A percentile compares a stretch with the other conserved stretches of the same genome.
Conservation (phyloP, 1,140 invertebrate genomes). For the Drosophila quadrilineata region DNA sequence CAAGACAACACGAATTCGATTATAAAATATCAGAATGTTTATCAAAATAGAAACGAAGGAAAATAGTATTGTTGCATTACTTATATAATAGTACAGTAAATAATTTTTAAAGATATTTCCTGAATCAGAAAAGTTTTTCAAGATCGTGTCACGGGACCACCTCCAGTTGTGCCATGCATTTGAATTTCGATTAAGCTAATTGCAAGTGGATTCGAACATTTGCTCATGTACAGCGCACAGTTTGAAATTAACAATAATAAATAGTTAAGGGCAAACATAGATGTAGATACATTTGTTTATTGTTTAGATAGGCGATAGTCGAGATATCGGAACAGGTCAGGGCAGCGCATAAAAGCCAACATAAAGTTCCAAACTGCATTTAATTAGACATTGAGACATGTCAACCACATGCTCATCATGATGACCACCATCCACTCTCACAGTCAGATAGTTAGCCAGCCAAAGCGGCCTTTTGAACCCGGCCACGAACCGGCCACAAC, state of each 20-base stretch:
- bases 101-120: too few species aligned
- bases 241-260: slow-evolving; percentile 36
- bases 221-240: slow-evolving; percentile 40
- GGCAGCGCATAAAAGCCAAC: slow-evolving; percentile 60
- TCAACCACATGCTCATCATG: slow-evolving; percentile 39
- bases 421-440: too few species aligned
- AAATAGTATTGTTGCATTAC: too few species aligned
- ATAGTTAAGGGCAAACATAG: slow-evolving; percentile 40
- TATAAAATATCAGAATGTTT: too few species aligned
- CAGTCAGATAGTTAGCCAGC: too few species aligned
- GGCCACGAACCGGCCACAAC: slow-evolving; percentile 23
- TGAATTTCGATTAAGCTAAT: slow-evolving; percentile 75
- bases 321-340: slow-evolving; percentile 17
- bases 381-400: slow-evolving; percentile 62
- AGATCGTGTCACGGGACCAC: background rate
- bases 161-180: slow-evolving; percentile 48
- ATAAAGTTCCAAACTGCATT: slow-evolving; percentile 62
- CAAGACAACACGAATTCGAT: too few species aligned
- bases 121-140: too few species aligned
- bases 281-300: slow-evolving; percentile 55
- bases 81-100: too few species aligned
- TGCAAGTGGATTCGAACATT: slow-evolving; percentile 50
- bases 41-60: too few species aligned
- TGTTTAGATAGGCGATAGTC: slow-evolving; percentile 41
- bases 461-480: slow-evolving; percentile 69